Evolutionary conservation across 2,888 invertebrate genomes (phyloP), one percentile per base, ranked within the genome.

Genomic region (Amaurobius ferox): DNA sequence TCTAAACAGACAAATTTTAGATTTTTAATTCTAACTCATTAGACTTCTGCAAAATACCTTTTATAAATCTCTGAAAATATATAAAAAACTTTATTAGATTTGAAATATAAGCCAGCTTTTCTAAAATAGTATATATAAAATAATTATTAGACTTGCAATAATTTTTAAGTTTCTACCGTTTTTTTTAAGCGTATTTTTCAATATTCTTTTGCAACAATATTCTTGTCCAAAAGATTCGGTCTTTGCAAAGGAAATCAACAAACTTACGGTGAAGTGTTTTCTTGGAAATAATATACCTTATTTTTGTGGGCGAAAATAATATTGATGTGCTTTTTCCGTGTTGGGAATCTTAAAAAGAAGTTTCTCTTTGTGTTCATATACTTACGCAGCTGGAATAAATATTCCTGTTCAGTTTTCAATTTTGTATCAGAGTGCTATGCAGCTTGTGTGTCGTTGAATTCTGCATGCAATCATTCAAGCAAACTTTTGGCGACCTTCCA

Each of bases 381-480:
- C 23, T 55, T 7, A 55, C 55, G 23, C 55, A 55, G 55, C 23
- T 55, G 23, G 55, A 55, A 55, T 23, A 55, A 23, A 55, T 55
- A 55, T 55, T 55, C 1, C 55, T 16, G 16, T 55, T 55, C 55
- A 55, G 19, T 55, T 55, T 55, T 23, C 55, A 23, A 23, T 55
- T 55, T 55, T 55, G 55, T 55, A 55, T 23, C 1, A 16, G 7
- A 55, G 23, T 23, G 16, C 23, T 55, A 19, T 23, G 55, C 23
- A 5, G n/a, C 55, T 44, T 11, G 55, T 23, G 55, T 55, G 55
- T 55, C 55, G 55, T 23, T 55, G 23, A 23, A 55, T 55, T 55
- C 55, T 19, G 19, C 55, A 23, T 55, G 55, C 55, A 55, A 55
- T 55, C 55, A 55, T 55, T n/a, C 55, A 55, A 55, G 55, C 23